Percentiles rank a stretch among this genome's conserved stretches.
These are phyloP conservation scores for Netelia inedita DNA, from an alignment of 2,888 invertebrate species.

Conservation along the genomic window DNA sequence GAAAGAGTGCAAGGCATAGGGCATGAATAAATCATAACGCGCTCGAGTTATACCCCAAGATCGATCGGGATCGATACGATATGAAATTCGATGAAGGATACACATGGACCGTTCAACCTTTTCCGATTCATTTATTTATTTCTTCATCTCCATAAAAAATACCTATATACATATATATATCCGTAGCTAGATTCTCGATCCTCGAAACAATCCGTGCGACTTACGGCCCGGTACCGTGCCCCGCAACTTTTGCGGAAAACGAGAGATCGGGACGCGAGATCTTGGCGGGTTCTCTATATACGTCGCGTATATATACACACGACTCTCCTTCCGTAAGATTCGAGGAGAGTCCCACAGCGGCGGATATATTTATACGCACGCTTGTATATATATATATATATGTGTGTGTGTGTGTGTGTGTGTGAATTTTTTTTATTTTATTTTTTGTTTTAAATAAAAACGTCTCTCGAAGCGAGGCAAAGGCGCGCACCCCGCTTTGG, in stretches of 20 bases:
- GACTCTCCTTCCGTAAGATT: slow-evolving; percentile 42
- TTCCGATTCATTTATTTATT: slow-evolving; percentile 57
- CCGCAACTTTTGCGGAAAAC: slow-evolving; percentile 49
- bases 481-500: slow-evolving; percentile 59
- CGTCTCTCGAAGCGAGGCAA: slow-evolving; percentile 55
- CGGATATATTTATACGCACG: slow-evolving; percentile 2
- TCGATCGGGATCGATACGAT: slow-evolving; percentile 58
- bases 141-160: slow-evolving; percentile 23
- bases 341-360: slow-evolving; percentile 15
- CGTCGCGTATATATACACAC: slow-evolving; percentile 11
- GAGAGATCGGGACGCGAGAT: slow-evolving; percentile 53
- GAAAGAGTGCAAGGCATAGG: neutral
- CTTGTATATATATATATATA: too few species aligned
- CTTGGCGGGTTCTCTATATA: slow-evolving; percentile 29
- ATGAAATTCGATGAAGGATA: slow-evolving; percentile 59
- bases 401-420: too few species aligned
- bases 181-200: slow-evolving; percentile 12
- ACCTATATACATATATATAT: slow-evolving; percentile 12
- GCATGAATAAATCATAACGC: slow-evolving; percentile 67
- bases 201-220: slow-evolving; percentile 60
- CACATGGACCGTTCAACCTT: slow-evolving; percentile 28
- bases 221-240: slow-evolving; percentile 45
- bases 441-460: slow-evolving; percentile 62
- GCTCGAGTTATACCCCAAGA: slow-evolving; percentile 8
- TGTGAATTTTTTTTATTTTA: neutral